These are phyloP conservation scores for Actinia equina DNA, from an alignment of 64 coral and sea anemone species.

Conservation along the genomic window DNA sequence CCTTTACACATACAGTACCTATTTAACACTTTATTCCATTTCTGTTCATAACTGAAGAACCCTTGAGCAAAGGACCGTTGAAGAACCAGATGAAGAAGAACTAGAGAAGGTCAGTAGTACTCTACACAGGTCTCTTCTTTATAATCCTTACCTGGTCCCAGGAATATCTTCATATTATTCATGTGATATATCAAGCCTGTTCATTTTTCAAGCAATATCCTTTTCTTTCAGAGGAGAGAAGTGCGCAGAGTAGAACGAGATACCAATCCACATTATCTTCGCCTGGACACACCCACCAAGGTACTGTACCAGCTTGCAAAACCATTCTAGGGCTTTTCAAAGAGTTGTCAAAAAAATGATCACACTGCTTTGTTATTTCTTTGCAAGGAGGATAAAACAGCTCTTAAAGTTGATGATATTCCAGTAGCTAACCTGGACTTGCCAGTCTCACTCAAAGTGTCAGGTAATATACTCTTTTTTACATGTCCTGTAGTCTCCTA, in stretches of 20 bases:
- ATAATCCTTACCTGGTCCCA: not conserved
- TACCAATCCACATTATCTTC: slow-evolving; percentile 88
- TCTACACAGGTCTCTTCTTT: not conserved
- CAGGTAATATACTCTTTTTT: too few species aligned
- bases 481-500: too few species aligned
- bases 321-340: not conserved
- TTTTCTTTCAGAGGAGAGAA: slow-evolving; percentile 64
- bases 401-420: slow-evolving; percentile 80
- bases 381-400: slow-evolving; percentile 39
- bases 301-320: slow-evolving; percentile 12
- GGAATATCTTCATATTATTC: not conserved
- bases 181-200: not conserved
- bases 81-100: slow-evolving; percentile 91
- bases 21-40: not conserved
- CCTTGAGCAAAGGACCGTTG: slow-evolving; percentile 36
- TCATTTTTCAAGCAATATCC: too few species aligned
- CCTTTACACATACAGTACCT: not conserved
- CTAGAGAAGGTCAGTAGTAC: slow-evolving; percentile 64
- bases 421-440: slow-evolving; percentile 84
- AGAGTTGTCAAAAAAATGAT: not conserved
- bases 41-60: not conserved
- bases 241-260: slow-evolving; percentile 64
- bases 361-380: not conserved
- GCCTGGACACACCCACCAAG: slow-evolving; percentile 32
- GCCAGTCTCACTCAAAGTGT: slow-evolving; percentile 85